Base-by-base conservation (phyloP, 2,888 invertebrate species). In the Parnassius smintheus region DNA sequence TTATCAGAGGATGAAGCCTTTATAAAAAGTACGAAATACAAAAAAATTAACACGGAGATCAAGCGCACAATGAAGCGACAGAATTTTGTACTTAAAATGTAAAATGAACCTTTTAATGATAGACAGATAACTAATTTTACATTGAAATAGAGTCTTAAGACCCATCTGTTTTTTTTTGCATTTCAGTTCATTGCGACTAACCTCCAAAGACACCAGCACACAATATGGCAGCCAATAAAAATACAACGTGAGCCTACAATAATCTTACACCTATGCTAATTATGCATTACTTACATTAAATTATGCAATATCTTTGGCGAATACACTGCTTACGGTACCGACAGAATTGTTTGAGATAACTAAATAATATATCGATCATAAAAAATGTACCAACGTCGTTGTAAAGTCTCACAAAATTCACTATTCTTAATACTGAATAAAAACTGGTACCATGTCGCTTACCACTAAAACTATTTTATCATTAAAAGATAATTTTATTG, bases 261-360 rank as follows among this genome's bases (percentile, higher is more conserved):
- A 73, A 71, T 66, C 76, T 77, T 81, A 71, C 66, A 75, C 77
- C 81, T 80, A 59, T 59, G 59, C 78, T 82, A 82, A 66, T 75
- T 81, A 81, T 69, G 67, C 68, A 68, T 67, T 80, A 80, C 74
- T 83, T 84, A 84, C 72, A 70, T 80, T 81, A 84, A 86, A 90
- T 90, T 91, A 91, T 89, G 89, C 89, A 82, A 83, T 87, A 91
- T 91, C 91, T 91, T 91, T 91, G 91, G 91, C 90, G 89, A 89
- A 82, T 88, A 89, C 86, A 91, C 87, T 90, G 85, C 83, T 85
- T 79, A 84, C 75, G 83, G 87, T 87, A 88, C 87, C 84, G 71
- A 82, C 76, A 77, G 79, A 80, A 72, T 73, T 75, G 74, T 74
- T 72, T 76, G 76, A 73, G 71, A 73, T 70, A 72, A 71, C 70